Conservation (phyloP, 2,113 vertebrate species). For the Gadus chalcogrammus region DNA sequence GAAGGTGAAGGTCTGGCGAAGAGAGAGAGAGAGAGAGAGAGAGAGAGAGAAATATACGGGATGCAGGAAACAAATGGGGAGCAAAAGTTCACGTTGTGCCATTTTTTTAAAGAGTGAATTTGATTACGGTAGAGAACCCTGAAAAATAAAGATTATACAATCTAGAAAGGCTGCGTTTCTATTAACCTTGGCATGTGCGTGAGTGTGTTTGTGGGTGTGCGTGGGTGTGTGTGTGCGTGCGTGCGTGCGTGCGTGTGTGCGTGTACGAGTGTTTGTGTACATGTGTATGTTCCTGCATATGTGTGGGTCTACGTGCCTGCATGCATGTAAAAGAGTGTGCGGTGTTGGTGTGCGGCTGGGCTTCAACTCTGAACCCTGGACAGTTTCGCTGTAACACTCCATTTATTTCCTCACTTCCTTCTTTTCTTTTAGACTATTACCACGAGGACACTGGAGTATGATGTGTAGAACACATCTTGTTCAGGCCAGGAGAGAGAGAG, state of each 20-base stretch:
- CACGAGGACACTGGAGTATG: conserved; percentile 47
- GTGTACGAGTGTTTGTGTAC: too few relatives aligned
- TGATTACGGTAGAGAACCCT: conserved; percentile 58
- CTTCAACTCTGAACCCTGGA: conserved; percentile 38
- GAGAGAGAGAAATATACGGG: conserved; percentile 38
- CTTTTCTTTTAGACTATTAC: conserved; percentile 24
- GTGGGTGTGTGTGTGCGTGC: too few relatives aligned
- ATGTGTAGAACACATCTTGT: conserved; percentile 69
- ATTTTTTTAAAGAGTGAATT: conserved; percentile 54
- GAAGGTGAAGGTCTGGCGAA: conserved; percentile 65
- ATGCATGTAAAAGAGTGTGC: too few relatives aligned
- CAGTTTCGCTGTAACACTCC: conserved; percentile 62
- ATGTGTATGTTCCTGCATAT: too few relatives aligned
- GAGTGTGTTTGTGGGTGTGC: too few relatives aligned
- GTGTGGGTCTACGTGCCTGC: too few relatives aligned
- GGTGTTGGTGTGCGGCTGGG: conserved; percentile 34
- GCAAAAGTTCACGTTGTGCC: conserved; percentile 66
- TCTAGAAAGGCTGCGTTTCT: conserved; percentile 54
- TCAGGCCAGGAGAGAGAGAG: conserved; percentile 22
- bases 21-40: conserved; percentile 49
- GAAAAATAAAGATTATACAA: conserved; percentile 64
- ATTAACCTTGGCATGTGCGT: not conserved
- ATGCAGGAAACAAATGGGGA: conserved; percentile 60
- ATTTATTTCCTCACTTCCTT: conserved; percentile 60
- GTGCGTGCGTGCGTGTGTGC: too few relatives aligned